A percentile compares a stretch with the other conserved stretches of the same genome.
These are phyloP conservation scores for Eueides isabella DNA, from an alignment of 1,140 invertebrate species.

Conservation along the genomic window DNA sequence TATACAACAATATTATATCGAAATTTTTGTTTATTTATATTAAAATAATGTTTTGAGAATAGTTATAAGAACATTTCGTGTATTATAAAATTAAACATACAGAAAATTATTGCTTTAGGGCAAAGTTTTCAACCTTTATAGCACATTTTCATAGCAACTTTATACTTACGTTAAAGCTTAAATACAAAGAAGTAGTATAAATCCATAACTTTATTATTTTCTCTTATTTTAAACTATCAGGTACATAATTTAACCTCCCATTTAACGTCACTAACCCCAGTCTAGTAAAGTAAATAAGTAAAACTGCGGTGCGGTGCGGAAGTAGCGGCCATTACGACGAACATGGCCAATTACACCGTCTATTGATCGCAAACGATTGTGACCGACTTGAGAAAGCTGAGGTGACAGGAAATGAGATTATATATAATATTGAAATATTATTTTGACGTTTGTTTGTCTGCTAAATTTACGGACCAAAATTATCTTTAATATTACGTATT, in stretches of 20 bases:
- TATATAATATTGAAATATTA: not conserved
- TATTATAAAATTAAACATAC: too few species aligned
- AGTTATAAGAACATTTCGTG: too few species aligned
- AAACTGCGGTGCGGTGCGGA: conserved; percentile 49
- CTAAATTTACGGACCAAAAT: not conserved
- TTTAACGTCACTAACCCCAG: not conserved
- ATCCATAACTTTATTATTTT: not conserved
- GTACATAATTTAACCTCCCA: not conserved
- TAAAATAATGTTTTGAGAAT: too few species aligned
- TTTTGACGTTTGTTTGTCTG: conserved; percentile 2
- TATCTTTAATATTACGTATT: too few species aligned
- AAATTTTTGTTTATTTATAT: too few species aligned
- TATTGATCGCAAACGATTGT: conserved; percentile 47
- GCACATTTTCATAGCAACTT: too few species aligned
- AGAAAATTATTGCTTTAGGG: too few species aligned
- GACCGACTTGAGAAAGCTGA: conserved; percentile 19
- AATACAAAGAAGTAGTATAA: too few species aligned
- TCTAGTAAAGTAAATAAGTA: conserved; percentile 25
- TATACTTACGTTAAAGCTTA: too few species aligned
- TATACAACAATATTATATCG: too few species aligned
- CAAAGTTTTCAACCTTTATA: too few species aligned
- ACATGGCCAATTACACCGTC: conserved; percentile 45
- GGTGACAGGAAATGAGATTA: conserved; percentile 9
- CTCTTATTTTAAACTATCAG: not conserved
- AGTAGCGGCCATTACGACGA: conserved; percentile 47